A percentile compares a stretch with the other conserved stretches of the same genome.
phyloP scores from a whole-genome alignment of 23 tunicate genomes.

The Corella eumyota region DNA sequence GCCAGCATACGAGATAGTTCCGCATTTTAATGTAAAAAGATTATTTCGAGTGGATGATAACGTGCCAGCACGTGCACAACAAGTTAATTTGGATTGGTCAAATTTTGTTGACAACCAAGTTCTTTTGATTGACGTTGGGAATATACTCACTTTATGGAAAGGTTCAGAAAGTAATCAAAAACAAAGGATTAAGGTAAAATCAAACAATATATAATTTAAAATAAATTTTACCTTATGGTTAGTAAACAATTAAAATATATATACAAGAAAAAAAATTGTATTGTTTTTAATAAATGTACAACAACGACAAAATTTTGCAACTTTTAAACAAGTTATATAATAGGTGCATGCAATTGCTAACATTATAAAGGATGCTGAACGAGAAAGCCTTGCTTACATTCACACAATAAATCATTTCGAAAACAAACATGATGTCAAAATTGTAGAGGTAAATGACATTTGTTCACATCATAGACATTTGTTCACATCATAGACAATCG shows the following conservation, averaged over 20 bases:
- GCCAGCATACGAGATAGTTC: not conserved
- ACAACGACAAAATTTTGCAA: too few relatives aligned
- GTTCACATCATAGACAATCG: too few relatives aligned
- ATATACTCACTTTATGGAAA: conserved; percentile 16
- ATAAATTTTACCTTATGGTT: too few relatives aligned
- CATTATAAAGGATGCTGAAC: conserved; percentile 1
- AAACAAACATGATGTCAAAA: conserved; percentile 4
- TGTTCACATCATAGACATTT: not conserved
- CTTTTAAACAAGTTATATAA: too few relatives aligned
- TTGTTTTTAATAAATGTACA: too few relatives aligned
- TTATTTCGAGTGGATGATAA: conserved; percentile 6
- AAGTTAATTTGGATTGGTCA: conserved; percentile 10
- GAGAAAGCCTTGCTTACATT: conserved; percentile 12
- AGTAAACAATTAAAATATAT: too few relatives aligned
- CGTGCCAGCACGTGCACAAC: conserved; percentile 15
- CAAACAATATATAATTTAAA: not conserved
- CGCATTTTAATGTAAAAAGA: conserved; percentile 20
- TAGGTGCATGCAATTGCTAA: conserved; percentile 9
- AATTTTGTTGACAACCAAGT: conserved; percentile 6
- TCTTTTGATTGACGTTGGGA: conserved; percentile 12
- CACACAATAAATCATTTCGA: conserved; percentile 11
- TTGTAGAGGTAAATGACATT: conserved; percentile 3
- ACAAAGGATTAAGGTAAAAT: conserved; percentile 3
- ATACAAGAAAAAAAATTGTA: too few relatives aligned
- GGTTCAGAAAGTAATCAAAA: not conserved